These are phyloP conservation scores for Anguilla pacifica DNA, from an alignment of 2,797 vertebrate genomes.

Conservation along the genomic window DNA sequence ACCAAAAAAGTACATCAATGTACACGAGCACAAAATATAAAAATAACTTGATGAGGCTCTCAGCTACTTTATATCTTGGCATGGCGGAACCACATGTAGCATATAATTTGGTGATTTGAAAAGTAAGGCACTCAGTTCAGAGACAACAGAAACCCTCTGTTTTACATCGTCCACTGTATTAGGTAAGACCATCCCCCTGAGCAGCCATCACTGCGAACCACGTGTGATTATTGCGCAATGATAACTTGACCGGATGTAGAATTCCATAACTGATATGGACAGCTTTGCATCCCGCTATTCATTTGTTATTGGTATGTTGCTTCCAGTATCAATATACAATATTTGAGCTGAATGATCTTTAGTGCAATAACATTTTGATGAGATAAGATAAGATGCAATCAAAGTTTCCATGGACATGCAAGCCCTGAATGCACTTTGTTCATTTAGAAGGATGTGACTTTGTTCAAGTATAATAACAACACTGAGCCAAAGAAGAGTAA, in stretches of 20 bases:
- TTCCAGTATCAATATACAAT: neutral
- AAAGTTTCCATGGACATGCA: neutral
- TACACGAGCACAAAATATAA: neutral
- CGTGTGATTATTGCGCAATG: neutral
- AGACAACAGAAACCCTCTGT: neutral
- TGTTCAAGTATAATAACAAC: neutral
- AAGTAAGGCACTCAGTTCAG: conserved; percentile 19
- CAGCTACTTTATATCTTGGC: neutral
- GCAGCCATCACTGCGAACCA: neutral
- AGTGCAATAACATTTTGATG: neutral
- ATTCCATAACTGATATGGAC: neutral
- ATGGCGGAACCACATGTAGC: neutral
- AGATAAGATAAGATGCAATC: neutral
- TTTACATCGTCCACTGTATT: neutral
- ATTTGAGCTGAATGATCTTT: neutral
- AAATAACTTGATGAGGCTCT: conserved; percentile 1
- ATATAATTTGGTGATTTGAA: neutral
- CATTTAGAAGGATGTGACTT: neutral
- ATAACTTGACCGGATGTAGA: neutral
- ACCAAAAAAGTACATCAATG: neutral
- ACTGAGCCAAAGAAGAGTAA: neutral
- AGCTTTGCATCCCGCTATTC: neutral
- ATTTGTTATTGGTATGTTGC: neutral
- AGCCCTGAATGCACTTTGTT: conserved; percentile 1
- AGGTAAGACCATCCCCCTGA: neutral